Conservation (phyloP, 2,888 invertebrate genomes). For the Torymus aiolomorphi region DNA sequence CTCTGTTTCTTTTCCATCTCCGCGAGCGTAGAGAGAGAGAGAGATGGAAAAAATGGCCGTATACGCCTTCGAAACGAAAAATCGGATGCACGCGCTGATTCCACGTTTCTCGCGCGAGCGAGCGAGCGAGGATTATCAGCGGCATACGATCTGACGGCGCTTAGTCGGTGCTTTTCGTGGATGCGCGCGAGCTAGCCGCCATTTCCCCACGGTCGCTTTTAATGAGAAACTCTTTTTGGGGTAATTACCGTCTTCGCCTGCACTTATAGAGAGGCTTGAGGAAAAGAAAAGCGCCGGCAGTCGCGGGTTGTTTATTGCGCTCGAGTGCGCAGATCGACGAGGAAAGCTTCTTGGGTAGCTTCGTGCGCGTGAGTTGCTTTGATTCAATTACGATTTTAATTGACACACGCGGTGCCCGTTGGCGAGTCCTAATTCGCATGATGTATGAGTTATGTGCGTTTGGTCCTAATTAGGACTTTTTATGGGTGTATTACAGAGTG, state of each 20-base stretch:
- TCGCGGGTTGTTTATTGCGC: neutral
- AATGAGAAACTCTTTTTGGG: slow-evolving; percentile 56
- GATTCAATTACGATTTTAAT: slow-evolving; percentile 54
- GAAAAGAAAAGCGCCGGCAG: slow-evolving; percentile 37
- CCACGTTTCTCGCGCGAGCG: slow-evolving; percentile 55
- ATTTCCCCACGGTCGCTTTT: slow-evolving; percentile 38
- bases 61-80: slow-evolving; percentile 61
- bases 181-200: neutral
- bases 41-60: slow-evolving; percentile 54
- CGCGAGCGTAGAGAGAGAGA: neutral
- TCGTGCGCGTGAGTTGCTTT: neutral
- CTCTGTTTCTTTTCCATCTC: slow-evolving; percentile 4
- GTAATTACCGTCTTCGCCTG: slow-evolving; percentile 40
- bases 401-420: slow-evolving; percentile 44
- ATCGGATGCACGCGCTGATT: slow-evolving; percentile 67
- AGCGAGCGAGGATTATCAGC: slow-evolving; percentile 41
- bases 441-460: slow-evolving; percentile 26
- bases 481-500: neutral
- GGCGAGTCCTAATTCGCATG: slow-evolving; percentile 30
- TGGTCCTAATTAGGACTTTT: slow-evolving; percentile 31
- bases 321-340: neutral
- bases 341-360: neutral
- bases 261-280: neutral
- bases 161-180: slow-evolving; percentile 30
- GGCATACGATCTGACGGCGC: slow-evolving; percentile 43